A percentile compares a stretch with the other conserved stretches of the same genome.
Evolutionary conservation across 2,888 invertebrate species (phyloP).

Genomic region (Ectobius pallidus): DNA sequence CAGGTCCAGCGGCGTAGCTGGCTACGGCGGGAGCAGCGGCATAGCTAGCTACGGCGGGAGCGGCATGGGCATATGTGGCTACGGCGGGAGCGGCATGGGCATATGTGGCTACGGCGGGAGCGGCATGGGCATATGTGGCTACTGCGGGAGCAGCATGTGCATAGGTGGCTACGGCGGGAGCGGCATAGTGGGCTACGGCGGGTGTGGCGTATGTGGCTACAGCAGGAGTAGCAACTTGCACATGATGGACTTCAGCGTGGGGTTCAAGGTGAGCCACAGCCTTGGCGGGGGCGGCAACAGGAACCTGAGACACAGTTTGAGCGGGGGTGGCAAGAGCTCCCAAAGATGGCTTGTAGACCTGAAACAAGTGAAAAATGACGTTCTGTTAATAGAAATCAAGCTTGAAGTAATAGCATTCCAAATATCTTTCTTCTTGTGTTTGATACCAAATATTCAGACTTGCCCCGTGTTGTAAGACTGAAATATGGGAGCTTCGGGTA

Average conservation of each 20-base stretch:
- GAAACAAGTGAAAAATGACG: not conserved
- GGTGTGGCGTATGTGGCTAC: constrained; percentile 43
- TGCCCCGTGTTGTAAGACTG: too few species aligned
- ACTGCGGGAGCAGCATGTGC: constrained; percentile 46
- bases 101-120: constrained; percentile 48
- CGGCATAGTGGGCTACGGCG: constrained; percentile 48
- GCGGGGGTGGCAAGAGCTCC: constrained; percentile 47
- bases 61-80: constrained; percentile 8
- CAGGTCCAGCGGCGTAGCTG: too few species aligned
- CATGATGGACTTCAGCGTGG: constrained; percentile 46
- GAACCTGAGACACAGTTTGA: constrained; percentile 47
- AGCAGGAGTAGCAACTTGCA: constrained; percentile 32
- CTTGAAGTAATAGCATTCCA: too few species aligned
- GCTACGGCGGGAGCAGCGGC: too few species aligned
- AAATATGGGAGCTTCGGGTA: too few species aligned
- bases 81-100: constrained; percentile 40
- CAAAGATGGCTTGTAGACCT: constrained; percentile 51
- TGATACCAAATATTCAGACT: too few species aligned
- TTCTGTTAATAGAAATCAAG: not conserved
- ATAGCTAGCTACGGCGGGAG: not conserved
- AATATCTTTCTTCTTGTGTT: too few species aligned
- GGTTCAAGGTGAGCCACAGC: constrained; percentile 37
- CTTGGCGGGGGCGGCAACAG: constrained; percentile 42
- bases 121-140: constrained; percentile 27
- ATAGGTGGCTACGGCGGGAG: constrained; percentile 46